These are phyloP conservation scores for Paramormyrops hopkinsi DNA, from an alignment of 2,797 vertebrate genomes.

Conservation along the genomic window DNA sequence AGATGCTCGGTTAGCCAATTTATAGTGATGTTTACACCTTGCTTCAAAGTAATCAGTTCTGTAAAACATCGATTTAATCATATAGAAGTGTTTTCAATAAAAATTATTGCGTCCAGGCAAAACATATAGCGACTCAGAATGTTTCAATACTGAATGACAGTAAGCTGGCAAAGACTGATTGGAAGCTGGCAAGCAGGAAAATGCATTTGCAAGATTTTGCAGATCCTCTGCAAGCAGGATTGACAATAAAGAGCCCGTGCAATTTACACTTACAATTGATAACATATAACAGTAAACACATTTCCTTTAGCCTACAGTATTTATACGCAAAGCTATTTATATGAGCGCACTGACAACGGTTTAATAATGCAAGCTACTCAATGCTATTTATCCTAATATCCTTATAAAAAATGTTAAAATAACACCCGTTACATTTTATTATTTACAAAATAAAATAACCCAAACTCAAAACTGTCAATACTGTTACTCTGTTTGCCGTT, in stretches of 20 bases:
- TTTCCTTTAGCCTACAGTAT: neutral
- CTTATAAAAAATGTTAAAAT: neutral
- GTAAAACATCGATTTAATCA: neutral
- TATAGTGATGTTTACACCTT: neutral
- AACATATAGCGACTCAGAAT: neutral
- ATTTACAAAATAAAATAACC: neutral
- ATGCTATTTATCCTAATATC: neutral
- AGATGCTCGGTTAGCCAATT: neutral
- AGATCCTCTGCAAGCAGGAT: neutral
- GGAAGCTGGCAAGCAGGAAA: neutral
- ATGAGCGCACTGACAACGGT: neutral
- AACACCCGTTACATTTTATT: neutral
- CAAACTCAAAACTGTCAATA: neutral
- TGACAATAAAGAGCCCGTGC: neutral
- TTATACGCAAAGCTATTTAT: neutral
- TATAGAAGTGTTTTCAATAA: neutral
- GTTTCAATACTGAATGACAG: neutral
- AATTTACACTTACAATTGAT: neutral
- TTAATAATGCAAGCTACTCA: neutral
- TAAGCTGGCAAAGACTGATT: neutral
- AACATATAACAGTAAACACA: neutral
- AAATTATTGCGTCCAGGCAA: neutral
- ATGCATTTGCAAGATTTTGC: neutral
- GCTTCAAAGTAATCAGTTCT: neutral
- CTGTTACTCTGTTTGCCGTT: neutral